Conservation (phyloP, 2,797 vertebrate genomes). For the Sternotherus odoratus region DNA sequence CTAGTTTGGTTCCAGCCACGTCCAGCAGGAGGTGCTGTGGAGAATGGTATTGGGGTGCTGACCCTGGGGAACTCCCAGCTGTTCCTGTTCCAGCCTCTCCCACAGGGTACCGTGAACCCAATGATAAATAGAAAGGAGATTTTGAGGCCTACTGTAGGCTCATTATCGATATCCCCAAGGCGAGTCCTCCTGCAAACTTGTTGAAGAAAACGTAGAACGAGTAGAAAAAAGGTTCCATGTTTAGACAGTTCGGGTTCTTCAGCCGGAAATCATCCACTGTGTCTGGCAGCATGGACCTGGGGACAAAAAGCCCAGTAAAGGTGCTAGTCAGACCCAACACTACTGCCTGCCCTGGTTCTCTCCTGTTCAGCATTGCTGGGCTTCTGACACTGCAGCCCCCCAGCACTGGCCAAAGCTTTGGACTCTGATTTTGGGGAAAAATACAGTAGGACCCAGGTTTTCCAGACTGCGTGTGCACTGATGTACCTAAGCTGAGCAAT, state of each 20-base stretch:
- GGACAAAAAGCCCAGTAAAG: background rate
- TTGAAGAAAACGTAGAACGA: constrained; percentile 85
- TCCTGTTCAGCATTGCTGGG: background rate
- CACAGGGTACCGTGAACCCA: background rate
- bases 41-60: background rate
- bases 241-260: constrained; percentile 75
- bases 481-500: background rate
- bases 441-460: background rate
- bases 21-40: background rate
- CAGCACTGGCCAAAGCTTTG: background rate
- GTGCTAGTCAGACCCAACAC: background rate
- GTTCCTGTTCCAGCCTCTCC: background rate
- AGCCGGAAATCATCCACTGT: constrained; percentile 81
- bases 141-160: constrained; percentile 80
- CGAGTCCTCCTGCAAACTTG: constrained; percentile 84
- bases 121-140: background rate
- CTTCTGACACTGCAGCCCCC: background rate
- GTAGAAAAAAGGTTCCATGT: constrained; percentile 84
- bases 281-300: constrained; percentile 87
- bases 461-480: background rate
- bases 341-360: background rate
- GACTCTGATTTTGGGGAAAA: background rate
- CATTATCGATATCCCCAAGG: constrained; percentile 82
- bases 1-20: background rate
- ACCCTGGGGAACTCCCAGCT: too few species aligned